Evolutionary conservation across 2,888 invertebrate genomes (phyloP), one percentile per base, ranked within the genome.

Genomic region (Odontomyia ornata): DNA sequence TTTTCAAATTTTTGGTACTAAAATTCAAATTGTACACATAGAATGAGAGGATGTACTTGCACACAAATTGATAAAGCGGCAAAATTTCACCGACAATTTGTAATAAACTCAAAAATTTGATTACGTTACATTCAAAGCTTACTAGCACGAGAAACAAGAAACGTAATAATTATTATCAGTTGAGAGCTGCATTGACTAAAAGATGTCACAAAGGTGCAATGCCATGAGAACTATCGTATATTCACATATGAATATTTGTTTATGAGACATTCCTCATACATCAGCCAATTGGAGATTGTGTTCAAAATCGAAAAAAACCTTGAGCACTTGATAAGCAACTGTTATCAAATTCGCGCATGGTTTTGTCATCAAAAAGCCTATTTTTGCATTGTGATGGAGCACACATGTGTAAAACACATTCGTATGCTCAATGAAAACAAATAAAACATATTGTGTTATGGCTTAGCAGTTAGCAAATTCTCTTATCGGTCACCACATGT

Each of bases 371-470:
- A 18, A 52, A 52, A 52, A 52, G 52, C 52, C 52, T 52, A 52
- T 52, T 52, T 52, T 52, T 52, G 52, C 52, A 52, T 9, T 52
- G 52, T 4, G 15, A n/a, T 18, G 52, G 15, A 36, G 4, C 52
- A 52, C 52, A 52, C 52, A 52, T 52, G 52, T 52, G 52, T 52
- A 52, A 52, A 52, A 18, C 52, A 52, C 15, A 52, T 52, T 52
- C 18, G 13, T 52, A 52, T 52, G 4, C 18, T 52, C 52, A 9
- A 15, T n/a, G 36, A 52, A 52, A 52, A 52, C 13, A 15, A 52
- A 52, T 9, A 52, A 52, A 52, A 18, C 52, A 52, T 9, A 52
- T 15, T 36, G 52, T 9, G 13, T n/a, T 18, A 15, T 52, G 18
- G 4, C n/a, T 52, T 52, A 9, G 52, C 52, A 4, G 52, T 15